phyloP scores from a whole-genome alignment of 1,140 invertebrate genomes.

The Microplitis demolitor region DNA sequence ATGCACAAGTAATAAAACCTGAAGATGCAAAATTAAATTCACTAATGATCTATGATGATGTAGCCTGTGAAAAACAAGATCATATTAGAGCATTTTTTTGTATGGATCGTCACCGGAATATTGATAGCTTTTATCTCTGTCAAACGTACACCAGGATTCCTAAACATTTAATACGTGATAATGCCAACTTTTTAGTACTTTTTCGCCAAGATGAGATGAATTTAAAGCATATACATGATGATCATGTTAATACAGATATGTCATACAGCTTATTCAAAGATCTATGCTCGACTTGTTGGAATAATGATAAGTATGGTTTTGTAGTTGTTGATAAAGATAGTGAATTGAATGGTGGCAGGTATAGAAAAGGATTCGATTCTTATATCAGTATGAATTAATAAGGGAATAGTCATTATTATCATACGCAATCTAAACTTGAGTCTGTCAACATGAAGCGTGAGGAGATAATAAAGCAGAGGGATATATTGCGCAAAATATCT shows the following conservation, averaged over 20 bases:
- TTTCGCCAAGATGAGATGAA: conserved; percentile 18
- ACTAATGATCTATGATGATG: conserved; percentile 17
- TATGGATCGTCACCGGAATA: neutral
- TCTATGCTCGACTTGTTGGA: neutral
- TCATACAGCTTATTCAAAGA: neutral
- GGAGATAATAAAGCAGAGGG: conserved; percentile 7
- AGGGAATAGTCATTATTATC: neutral
- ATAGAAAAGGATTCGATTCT: conserved; percentile 17
- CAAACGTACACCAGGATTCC: conserved; percentile 2
- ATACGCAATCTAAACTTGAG: neutral
- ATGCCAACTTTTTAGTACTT: neutral
- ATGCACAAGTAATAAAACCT: conserved; percentile 4
- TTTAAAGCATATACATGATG: neutral
- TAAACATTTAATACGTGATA: conserved; percentile 3
- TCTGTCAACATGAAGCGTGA: conserved; percentile 13
- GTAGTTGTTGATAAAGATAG: neutral
- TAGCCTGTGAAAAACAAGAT: conserved; percentile 11
- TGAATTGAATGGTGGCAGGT: neutral
- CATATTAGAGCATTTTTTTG: neutral
- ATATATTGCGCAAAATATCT: conserved; percentile 23
- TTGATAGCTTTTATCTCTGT: conserved; percentile 12
- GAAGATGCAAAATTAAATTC: conserved; percentile 6
- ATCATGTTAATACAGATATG: neutral
- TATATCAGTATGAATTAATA: conserved; percentile 14
- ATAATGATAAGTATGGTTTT: neutral